Evolutionary conservation across 2,888 invertebrate species (phyloP), one percentile per base, ranked within the genome.

Genomic region (Callyntrura guangdongensis): DNA sequence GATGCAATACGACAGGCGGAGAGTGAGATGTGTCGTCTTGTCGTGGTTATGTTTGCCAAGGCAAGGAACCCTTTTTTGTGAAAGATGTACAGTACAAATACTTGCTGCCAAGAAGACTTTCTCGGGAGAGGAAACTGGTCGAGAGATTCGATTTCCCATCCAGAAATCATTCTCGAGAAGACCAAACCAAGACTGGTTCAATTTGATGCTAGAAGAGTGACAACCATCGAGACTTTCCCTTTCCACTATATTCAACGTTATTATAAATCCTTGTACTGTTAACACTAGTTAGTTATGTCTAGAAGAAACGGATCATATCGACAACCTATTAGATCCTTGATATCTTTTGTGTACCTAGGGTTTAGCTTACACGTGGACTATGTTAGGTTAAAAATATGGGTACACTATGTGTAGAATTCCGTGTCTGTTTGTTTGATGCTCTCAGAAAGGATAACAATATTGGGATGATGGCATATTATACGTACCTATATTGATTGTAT

Each of bases 11-110:
- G 89, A 89, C 89, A 89, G 77, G 89, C 84, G 64, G 83, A 89
- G 89, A 89, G 84, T 89, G 89, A 89, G 84, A 89, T 77, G 84
- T 89, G 89, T 89, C 89, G 84, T 89, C 77, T 89, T 89, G 89
- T 84, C 89, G 27, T 83, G 45, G 88, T 82, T 82, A 17, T 72
- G 74, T 61, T 59, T 59, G 59, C 79, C 82, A 72, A 72, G 77
- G n/a, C 20, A n/a, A 61, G 72, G 0, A 67, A 20, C 9, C n/a
- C 25, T 47, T 74, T 74, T 49, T 22, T 72, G 17, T 45, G 17
- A 67, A 53, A 22, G 49, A 74, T 74, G 47, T 69, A 69, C 64
- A 72, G 20, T 47, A 14, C 14, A 49, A 14, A 49, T 49, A 3
- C 72, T 64, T 74, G 0, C 49, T 72, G 9, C n/a, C 5, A 47